Evolutionary conservation across 1,140 invertebrate species (phyloP).

Genomic region (Drosophila hydei): DNA sequence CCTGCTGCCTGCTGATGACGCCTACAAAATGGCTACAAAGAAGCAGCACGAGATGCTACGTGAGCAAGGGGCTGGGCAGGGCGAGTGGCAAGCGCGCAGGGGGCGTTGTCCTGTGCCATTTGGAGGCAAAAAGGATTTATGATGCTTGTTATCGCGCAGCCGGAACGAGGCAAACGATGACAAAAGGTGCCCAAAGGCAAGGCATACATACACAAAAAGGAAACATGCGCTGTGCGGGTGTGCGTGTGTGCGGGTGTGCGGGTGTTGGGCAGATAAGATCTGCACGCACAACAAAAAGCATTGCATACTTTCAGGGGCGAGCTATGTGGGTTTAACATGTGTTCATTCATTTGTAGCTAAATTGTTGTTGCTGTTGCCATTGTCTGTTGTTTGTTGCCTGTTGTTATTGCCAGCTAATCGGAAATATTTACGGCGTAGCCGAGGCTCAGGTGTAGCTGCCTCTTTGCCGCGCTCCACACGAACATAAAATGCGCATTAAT

Average conservation of each 20-base stretch:
- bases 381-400: slow-evolving; percentile 10
- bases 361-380: slow-evolving; percentile 27
- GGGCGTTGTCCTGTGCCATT: slow-evolving; percentile 60
- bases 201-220: slow-evolving; percentile 13
- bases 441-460: slow-evolving; percentile 15
- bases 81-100: background rate
- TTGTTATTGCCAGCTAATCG: slow-evolving; percentile 48
- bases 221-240: background rate
- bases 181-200: slow-evolving; percentile 64
- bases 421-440: slow-evolving; percentile 37
- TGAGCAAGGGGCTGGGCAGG: background rate
- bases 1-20: slow-evolving; percentile 45
- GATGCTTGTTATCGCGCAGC: slow-evolving; percentile 76
- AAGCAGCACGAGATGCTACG: slow-evolving; percentile 14
- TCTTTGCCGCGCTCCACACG: background rate
- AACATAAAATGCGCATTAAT: slow-evolving; percentile 69
- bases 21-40: slow-evolving; percentile 46
- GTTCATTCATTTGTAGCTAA: slow-evolving; percentile 66
- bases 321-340: too few relatives aligned
- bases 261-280: slow-evolving; percentile 60
- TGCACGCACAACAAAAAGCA: slow-evolving; percentile 49
- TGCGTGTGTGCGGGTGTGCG: slow-evolving; percentile 2
- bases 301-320: slow-evolving; percentile 59
- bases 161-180: slow-evolving; percentile 70
- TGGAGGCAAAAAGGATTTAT: slow-evolving; percentile 77